Base-by-base conservation (phyloP, 2,888 invertebrate species). In the Ectobius pallidus region DNA sequence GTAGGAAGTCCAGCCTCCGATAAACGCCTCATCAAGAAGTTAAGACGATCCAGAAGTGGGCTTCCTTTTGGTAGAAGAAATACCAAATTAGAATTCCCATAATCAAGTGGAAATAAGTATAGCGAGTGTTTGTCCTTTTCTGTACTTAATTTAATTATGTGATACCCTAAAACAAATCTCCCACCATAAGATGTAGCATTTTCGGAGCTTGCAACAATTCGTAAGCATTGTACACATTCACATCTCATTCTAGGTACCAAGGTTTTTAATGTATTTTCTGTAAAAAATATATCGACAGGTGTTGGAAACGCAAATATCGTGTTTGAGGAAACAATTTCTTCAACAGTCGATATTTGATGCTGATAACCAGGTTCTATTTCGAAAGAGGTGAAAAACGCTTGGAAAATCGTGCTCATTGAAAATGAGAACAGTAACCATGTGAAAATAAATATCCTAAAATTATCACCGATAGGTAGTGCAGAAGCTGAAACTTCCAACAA, bases 381-480 rank as follows among this genome's bases (percentile, higher is more conserved):
- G 11, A n/a, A 58, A 58, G 27, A 30, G 1, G 30, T 30, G n/a
- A 58, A 58, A 9, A 30, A 58, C 1, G 58, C 30, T 32, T 58
- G 58, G 18, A 46, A 65, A 44, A 65, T 25, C 3, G 65, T 65
- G 30, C 46, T 65, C 6, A 46, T 46, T 6, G 65, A 44, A 16
- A 27, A 46, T 9, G 44, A 65, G 18, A 27, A 46, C 6, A 46
- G 7, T n/a, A 65, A 16, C 46, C 44, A 44, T n/a, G 27, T n/a
- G 18, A 46, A n/a, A 65, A 65, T 27, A n/a, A 65, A 65, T 7
- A 65, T n/a, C 1, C 65, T 22, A n/a, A 65, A 22, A 20, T 22
- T 14, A 18, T 46, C 9, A 14, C 18, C 27, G 16, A 25, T 22
- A 46, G 65, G 65, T n/a, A 65, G 16, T n/a, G 25, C 4, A 9